These are phyloP conservation scores for Aix galericulata DNA, from an alignment of 2,113 vertebrate genomes.

Conservation along the genomic window DNA sequence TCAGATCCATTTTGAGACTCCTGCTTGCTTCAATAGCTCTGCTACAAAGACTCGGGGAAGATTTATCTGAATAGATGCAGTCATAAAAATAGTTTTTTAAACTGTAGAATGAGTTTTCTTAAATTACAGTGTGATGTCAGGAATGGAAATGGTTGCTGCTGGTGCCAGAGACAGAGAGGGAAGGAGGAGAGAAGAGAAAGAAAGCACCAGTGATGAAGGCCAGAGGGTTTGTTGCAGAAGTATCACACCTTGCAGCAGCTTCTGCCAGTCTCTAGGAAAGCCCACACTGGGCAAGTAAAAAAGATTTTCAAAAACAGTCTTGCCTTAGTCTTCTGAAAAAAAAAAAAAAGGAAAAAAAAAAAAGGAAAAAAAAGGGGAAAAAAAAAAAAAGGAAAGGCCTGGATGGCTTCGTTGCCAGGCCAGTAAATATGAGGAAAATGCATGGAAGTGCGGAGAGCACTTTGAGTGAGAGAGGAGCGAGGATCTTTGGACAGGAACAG, in stretches of 20 bases:
- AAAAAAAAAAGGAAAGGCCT: neutral
- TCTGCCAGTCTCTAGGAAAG: neutral
- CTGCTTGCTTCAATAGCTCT: conserved; percentile 8
- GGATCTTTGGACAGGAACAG: neutral
- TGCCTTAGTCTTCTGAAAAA: neutral
- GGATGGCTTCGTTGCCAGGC: neutral
- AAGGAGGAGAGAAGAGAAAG: conserved; percentile 8
- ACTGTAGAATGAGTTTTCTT: neutral
- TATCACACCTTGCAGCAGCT: neutral
- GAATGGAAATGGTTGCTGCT: neutral
- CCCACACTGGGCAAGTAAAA: neutral
- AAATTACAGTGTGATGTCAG: neutral
- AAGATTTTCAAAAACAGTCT: neutral
- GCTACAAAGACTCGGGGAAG: neutral
- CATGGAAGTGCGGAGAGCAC: neutral
- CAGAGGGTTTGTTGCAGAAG: neutral
- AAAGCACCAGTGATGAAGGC: neutral
- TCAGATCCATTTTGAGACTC: neutral
- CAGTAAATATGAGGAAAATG: conserved; percentile 11
- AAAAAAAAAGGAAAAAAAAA: no score
- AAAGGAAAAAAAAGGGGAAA: neutral
- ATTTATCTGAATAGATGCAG: neutral
- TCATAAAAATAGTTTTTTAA: conserved; percentile 6
- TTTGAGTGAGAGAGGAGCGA: neutral
- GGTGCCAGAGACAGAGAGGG: neutral